Conservation (phyloP, 1,140 invertebrate species). For the Macrocentrus cingulum region DNA sequence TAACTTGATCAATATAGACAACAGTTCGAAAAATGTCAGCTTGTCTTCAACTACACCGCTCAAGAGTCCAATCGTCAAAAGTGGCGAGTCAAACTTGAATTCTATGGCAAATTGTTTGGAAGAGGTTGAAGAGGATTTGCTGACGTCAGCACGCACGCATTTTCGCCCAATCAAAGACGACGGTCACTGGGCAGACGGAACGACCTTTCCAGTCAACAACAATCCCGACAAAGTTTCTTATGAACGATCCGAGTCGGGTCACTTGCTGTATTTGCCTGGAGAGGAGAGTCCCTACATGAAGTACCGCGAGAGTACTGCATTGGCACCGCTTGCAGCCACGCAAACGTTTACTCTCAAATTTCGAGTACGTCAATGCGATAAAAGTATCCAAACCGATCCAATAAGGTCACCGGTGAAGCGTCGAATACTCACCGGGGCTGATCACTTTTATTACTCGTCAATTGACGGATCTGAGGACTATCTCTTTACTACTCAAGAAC, state of each 20-base stretch:
- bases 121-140: constrained; percentile 67
- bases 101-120: constrained; percentile 34
- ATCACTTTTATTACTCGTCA: constrained; percentile 45
- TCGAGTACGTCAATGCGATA: constrained; percentile 61
- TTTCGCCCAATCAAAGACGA: constrained; percentile 73
- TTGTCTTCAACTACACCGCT: constrained; percentile 42
- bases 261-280: constrained; percentile 53
- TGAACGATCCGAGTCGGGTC: constrained; percentile 51
- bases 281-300: constrained; percentile 62
- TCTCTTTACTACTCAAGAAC: constrained; percentile 34
- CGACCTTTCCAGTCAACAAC: constrained; percentile 68
- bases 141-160: constrained; percentile 72
- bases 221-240: constrained; percentile 63
- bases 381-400: constrained; percentile 63
- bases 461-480: constrained; percentile 37
- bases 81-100: constrained; percentile 41
- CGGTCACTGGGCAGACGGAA: constrained; percentile 64
- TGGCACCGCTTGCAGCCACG: constrained; percentile 31
- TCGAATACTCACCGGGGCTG: constrained; percentile 48
- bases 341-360: constrained; percentile 60
- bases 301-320: constrained; percentile 51
- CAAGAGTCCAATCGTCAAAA: constrained; percentile 34
- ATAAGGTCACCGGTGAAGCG: constrained; percentile 50
- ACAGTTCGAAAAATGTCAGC: constrained; percentile 40
- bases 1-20: constrained; percentile 39